These are phyloP conservation scores for Carettochelys insculpta DNA, from an alignment of 2,113 vertebrate species.

Conservation along the genomic window DNA sequence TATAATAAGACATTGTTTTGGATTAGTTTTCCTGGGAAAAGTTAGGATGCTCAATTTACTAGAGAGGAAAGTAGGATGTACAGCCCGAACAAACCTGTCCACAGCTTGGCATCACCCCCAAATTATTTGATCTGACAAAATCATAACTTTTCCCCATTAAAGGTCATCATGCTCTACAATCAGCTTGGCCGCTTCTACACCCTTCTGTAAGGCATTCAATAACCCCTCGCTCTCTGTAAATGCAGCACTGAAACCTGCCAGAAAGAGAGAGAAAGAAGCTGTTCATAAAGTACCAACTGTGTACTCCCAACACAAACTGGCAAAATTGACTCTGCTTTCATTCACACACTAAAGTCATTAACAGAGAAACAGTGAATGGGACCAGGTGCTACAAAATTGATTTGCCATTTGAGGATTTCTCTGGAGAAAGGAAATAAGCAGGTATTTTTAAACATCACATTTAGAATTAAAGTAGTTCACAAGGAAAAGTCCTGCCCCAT, in stretches of 20 bases:
- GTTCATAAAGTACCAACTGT: conserved; percentile 63
- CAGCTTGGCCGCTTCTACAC: conserved; percentile 66
- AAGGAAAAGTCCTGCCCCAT: not conserved
- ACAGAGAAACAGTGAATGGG: not conserved
- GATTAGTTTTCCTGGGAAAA: not conserved
- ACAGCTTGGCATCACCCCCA: not conserved
- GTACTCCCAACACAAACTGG: conserved; percentile 21
- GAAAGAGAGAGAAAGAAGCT: conserved; percentile 61
- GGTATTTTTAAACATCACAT: not conserved
- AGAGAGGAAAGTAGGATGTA: conserved; percentile 19
- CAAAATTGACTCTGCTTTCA: conserved; percentile 26
- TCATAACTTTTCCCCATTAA: conserved; percentile 48
- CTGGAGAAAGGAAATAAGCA: not conserved
- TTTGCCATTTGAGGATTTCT: not conserved
- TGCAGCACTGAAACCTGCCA: conserved; percentile 66
- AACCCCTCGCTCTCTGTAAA: conserved; percentile 65
- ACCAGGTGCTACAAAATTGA: not conserved
- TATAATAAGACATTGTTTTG: not conserved
- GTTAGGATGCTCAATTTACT: not conserved
- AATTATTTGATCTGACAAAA: conserved; percentile 39
- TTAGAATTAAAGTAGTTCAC: not conserved
- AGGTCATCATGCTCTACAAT: conserved; percentile 52
- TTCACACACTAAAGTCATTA: conserved; percentile 17
- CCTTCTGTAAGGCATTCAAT: conserved; percentile 60
- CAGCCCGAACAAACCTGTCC: conserved; percentile 20